A percentile compares a stretch with the other conserved stretches of the same genome.
These are phyloP conservation scores for Drosophila prostipennis DNA, from an alignment of 2,888 invertebrate genomes.

Conservation along the genomic window DNA sequence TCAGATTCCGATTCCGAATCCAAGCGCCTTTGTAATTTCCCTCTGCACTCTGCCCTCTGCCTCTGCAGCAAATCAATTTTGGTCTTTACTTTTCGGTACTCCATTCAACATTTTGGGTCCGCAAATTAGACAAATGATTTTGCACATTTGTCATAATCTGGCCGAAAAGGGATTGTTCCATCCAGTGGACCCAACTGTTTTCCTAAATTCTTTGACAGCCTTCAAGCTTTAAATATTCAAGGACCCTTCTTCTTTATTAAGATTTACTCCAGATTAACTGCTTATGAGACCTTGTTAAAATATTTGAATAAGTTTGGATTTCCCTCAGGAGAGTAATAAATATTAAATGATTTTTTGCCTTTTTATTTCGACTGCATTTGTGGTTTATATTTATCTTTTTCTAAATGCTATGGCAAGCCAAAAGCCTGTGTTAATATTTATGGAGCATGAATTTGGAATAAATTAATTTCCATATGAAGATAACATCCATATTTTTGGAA, in stretches of 20 bases:
- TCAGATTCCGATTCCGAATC: constrained; percentile 15
- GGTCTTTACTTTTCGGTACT: constrained; percentile 22
- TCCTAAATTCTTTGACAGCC: not conserved
- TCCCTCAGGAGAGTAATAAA: not conserved
- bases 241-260: not conserved
- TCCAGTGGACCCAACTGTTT: not conserved
- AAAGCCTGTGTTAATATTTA: too few species aligned
- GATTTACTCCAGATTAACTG: not conserved
- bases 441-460: too few species aligned
- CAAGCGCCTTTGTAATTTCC: constrained; percentile 55
- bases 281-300: not conserved
- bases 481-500: too few species aligned
- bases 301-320: not conserved
- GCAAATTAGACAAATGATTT: constrained; percentile 68
- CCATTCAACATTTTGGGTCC: constrained; percentile 24
- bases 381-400: not conserved
- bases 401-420: too few species aligned
- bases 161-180: constrained; percentile 37
- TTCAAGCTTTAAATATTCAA: not conserved
- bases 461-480: too few species aligned
- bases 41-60: constrained; percentile 30
- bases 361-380: not conserved
- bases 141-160: constrained; percentile 58
- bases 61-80: constrained; percentile 62
- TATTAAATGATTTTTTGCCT: not conserved